Evolutionary conservation across 1,140 invertebrate genomes (phyloP), one percentile per base, ranked within the genome.

Genomic region (Lasioglossum baleicum): DNA sequence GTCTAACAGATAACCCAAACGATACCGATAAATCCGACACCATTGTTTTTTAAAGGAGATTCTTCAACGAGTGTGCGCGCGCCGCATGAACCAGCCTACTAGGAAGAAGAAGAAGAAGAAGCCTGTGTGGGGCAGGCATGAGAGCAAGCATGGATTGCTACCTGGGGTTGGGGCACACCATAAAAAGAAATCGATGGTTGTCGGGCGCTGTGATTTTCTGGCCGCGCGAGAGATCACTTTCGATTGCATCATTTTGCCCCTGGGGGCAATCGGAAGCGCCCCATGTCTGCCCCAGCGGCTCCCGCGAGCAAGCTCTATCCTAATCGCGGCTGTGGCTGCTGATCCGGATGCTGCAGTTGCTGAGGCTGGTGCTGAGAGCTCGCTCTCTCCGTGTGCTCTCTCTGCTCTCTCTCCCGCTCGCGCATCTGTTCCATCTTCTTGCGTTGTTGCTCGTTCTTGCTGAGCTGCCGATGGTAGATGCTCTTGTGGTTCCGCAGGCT

Each of bases 401-500:
- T 83, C 80, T 88, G 87, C 51, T 89, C 89, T 84, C 89, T 88
- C 68, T 90, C 84, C 69, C 88, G 86, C 61, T 89, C 84, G 60
- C 83, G 85, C 68, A 76, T 83, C 68, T 90, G 88, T 82, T 89
- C 88, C 64, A 92, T 90, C 76, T 92, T 88, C 87, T 92, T 92
- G 63, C 87, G 86, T 79, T 91, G 91, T 63, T 93, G 91, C 84
- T 91, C 91, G 84, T 90, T 92, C 87, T 93, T 92, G 82, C 89
- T 91, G 83, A 92, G 92, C 80, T 93, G 92, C 90, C 96, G 95
- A 94, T 97, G 97, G 92, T 97, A 97, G 94, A 97, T 97, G 93
- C 96, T 97, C 95, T 97, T 97, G 95, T 97, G 97, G 94, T 97
- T 97, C 88, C 97, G 94, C 83, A 97, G 94, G 90, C 96, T 97